Base-by-base conservation (phyloP, 2,888 invertebrate genomes). In the Ophraella communa region DNA sequence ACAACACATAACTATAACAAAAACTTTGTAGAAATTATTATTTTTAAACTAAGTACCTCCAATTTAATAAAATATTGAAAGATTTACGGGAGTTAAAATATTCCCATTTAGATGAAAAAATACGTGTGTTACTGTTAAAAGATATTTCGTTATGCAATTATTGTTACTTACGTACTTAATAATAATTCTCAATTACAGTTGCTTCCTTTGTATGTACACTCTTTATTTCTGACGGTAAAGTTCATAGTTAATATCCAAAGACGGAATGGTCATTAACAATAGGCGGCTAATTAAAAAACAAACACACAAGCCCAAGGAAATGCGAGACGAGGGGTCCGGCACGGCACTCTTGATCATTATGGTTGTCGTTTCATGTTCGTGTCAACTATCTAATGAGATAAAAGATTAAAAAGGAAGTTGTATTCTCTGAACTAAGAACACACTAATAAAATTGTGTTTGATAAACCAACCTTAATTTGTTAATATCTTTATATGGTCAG, bases 391-490 rank as follows among this genome's bases (percentile, higher is more conserved):
- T 55, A 55, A 55, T 27, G 56, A 56, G 27, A 56, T 56, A 56
- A 56, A 56, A 56, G 44, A 56, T 56, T 56, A 56, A 42, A 56
- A 23, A 56, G 56, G 56, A 56, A 56, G 56, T 56, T 27, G 21
- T n/a, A 4, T 47, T 21, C 7, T 17, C 17, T n/a, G 17, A 17
- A 39, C 17, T 17, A 14, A 39, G 7, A 17, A 17, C 14, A 39
- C 39, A 39, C 39, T 14, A 39, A 39, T 39, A 39, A 39, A 17
- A 39, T 39, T 39, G 14, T 39, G 39, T 39, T 39, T 39, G 14
- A 39, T 8, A 14, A 39, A 39, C 39, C 39, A 39, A 39, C 39
- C 39, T 39, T 39, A 39, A 39, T 39, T 39, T 39, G 17, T 39
- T 39, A 39, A 39, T 39, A 39, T 39, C 14, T 17, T 39, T 39